phyloP scores from a whole-genome alignment of 2,113 vertebrate genomes.

The Thamnaconus septentrionalis region DNA sequence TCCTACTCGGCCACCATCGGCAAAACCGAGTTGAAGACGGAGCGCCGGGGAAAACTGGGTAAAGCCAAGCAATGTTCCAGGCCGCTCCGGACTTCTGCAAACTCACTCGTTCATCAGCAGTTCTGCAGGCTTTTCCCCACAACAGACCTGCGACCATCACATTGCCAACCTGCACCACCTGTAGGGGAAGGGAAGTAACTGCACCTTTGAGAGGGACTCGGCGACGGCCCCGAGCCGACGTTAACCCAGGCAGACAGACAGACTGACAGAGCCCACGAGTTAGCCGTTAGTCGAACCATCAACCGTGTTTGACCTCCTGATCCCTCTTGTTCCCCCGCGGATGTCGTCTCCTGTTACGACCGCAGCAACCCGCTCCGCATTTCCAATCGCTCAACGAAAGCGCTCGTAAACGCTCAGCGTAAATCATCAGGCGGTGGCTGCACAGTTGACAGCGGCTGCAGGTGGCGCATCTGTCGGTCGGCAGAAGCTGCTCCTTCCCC shows the following conservation, averaged over 20 bases:
- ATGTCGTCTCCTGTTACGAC: no score
- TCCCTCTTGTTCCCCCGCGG: no score
- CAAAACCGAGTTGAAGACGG: constrained; percentile 10
- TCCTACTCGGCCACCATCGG: constrained; percentile 25
- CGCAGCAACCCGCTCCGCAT: no score
- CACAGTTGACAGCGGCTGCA: background rate
- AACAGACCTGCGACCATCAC: no score
- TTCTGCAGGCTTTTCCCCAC: background rate
- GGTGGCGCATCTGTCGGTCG: background rate
- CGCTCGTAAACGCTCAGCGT: background rate
- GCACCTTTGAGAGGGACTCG: background rate
- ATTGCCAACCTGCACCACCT: constrained; percentile 12
- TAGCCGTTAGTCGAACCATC: no score
- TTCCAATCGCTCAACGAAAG: no score
- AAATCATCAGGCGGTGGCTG: background rate
- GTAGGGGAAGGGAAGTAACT: background rate
- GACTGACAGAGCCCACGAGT: no score
- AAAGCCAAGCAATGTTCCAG: background rate
- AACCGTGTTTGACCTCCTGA: no score
- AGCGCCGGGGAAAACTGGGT: background rate
- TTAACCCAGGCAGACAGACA: no score
- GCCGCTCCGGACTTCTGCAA: background rate
- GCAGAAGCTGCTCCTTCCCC: background rate
- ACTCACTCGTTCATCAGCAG: constrained; percentile 4
- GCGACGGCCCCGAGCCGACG: no score